These are phyloP conservation scores for Aquatica leii DNA, from an alignment of 2,888 invertebrate species.

Conservation along the genomic window DNA sequence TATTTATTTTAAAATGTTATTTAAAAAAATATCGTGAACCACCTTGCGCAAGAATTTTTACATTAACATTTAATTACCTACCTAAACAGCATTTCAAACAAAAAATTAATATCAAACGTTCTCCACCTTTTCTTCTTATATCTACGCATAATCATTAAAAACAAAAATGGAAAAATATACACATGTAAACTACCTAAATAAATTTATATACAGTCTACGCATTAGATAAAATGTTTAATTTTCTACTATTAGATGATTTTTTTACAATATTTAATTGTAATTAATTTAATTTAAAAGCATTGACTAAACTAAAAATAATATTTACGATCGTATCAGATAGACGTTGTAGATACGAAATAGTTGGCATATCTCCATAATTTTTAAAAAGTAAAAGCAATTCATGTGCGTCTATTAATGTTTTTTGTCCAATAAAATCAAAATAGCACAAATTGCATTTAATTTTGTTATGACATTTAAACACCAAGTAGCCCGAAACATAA, in stretches of 20 bases:
- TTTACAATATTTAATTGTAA: background rate
- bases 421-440: background rate
- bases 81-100: background rate
- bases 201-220: slow-evolving; percentile 1
- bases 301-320: background rate
- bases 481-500: background rate
- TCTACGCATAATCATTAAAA: slow-evolving; percentile 1
- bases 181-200: background rate
- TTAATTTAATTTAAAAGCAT: slow-evolving; percentile 1
- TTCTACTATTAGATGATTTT: slow-evolving; percentile 6
- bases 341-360: background rate
- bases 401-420: background rate
- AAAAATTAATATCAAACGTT: background rate
- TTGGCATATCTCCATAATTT: background rate
- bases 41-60: too few species aligned
- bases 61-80: too few species aligned
- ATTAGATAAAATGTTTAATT: slow-evolving; percentile 3
- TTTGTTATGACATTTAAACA: background rate
- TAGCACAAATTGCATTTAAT: slow-evolving; percentile 1
- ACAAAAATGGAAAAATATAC: too few species aligned
- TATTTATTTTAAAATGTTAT: background rate
- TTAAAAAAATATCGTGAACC: too few species aligned
- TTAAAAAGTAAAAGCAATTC: background rate
- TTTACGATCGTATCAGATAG: background rate
- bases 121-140: background rate